Base-by-base conservation (phyloP, 2,888 invertebrate species). In the Hololepta plana region DNA sequence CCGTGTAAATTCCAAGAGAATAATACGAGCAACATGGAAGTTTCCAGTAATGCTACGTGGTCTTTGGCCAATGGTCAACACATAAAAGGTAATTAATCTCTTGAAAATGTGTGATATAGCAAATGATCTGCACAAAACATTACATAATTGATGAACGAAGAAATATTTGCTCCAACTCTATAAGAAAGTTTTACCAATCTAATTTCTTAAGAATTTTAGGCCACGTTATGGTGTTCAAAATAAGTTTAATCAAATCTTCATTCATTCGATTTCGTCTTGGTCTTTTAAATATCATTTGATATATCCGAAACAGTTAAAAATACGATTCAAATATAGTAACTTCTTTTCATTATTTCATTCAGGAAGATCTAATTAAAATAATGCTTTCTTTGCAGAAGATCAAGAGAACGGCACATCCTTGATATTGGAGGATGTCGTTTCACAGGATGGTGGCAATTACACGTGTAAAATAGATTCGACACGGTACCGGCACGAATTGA, bases 381-480 rank as follows among this genome's bases (percentile, higher is more conserved):
- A 17, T 17, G n/a, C n/a, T 17, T 17, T n/a, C 7, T 38, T 36
- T 23, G 39, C 40, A n/a, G 39, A 39, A 28, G 27, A 35, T 4
- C 36, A 36, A 23, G 39, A 39, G 23, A 35, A 28, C n/a, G 45
- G 44, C 23, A 16, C 15, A 14, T 35, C 37, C 9, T 33, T 53
- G 20, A 33, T 38, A 2, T 40, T 55, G 13, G 43, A 44, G n/a
- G 41, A 46, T 20, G 38, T 48, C 4, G 37, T 45, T 13, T 38
- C 47, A 8, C 46, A 49, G 35, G 46, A 52, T 26, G 39, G 44
- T 10, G 52, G 53, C 4, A 54, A 53, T 32, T 55, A 55, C 32
- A 50, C 51, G 3, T 55, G 55, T 31, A 40, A n/a, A n/a, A n/a
- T n/a, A n/a, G n/a, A n/a, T n/a, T n/a, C n/a, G n/a, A n/a, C n/a